Percentiles rank a stretch among this genome's conserved stretches.
These are phyloP conservation scores for Atta cephalotes DNA, from an alignment of 1,140 invertebrate species.

Conservation along the genomic window DNA sequence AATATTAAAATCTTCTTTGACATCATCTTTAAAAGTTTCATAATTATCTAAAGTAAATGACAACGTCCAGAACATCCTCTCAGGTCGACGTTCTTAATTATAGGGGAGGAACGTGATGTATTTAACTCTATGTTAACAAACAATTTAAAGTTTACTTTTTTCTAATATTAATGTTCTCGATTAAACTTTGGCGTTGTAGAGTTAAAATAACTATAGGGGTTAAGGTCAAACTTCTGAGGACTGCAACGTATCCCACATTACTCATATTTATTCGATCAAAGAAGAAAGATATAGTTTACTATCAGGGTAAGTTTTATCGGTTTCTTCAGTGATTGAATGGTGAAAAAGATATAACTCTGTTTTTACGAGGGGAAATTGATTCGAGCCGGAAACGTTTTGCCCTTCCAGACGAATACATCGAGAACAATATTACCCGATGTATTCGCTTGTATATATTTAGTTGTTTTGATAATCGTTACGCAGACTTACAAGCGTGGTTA, in stretches of 20 bases:
- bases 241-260: neutral
- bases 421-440: neutral
- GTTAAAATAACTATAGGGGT: neutral
- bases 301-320: neutral
- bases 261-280: neutral
- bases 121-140: neutral
- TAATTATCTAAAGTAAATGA: neutral
- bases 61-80: neutral
- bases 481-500: conserved; percentile 47
- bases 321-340: neutral
- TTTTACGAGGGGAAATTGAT: conserved; percentile 11
- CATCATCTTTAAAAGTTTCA: neutral
- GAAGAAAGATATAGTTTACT: neutral
- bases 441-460: conserved; percentile 10
- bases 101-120: neutral
- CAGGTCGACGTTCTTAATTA: neutral
- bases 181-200: neutral
- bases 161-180: conserved; percentile 4
- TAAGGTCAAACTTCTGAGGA: neutral
- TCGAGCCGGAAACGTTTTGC: conserved; percentile 55
- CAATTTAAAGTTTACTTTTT: neutral
- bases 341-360: neutral
- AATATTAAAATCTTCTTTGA: neutral
- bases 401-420: neutral
- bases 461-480: neutral